phyloP scores from a whole-genome alignment of 2,113 vertebrate species.

The Miniopterus natalensis region DNA sequence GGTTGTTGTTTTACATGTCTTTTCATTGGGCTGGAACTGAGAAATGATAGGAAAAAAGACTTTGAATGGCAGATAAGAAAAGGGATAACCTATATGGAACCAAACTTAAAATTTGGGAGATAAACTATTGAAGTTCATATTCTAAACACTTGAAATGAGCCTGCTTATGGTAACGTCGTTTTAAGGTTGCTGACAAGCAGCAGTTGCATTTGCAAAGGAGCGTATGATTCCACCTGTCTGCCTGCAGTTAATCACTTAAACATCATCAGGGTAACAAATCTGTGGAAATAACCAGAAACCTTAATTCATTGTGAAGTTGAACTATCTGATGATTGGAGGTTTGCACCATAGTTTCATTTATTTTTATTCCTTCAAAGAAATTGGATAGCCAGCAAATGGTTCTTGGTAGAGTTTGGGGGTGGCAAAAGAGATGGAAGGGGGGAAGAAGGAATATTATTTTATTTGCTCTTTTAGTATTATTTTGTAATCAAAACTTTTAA shows the following conservation, averaged over 20 bases:
- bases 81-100: not conserved
- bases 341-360: slow-evolving; percentile 30
- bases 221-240: not conserved
- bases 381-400: not conserved
- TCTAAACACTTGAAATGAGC: not conserved
- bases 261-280: not conserved
- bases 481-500: slow-evolving; percentile 42
- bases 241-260: slow-evolving; percentile 35
- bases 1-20: not conserved
- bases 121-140: slow-evolving; percentile 23
- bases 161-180: slow-evolving; percentile 44
- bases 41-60: slow-evolving; percentile 35
- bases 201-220: not conserved
- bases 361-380: slow-evolving; percentile 56
- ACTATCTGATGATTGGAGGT: not conserved
- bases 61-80: slow-evolving; percentile 48
- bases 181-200: slow-evolving; percentile 55
- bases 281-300: slow-evolving; percentile 62
- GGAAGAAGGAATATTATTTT: not conserved
- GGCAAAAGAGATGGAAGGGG: not conserved
- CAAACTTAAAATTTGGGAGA: not conserved
- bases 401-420: not conserved
- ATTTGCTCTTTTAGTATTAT: not conserved
- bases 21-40: slow-evolving; percentile 11
- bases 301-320: slow-evolving; percentile 58